Evolutionary conservation across 2,888 invertebrate genomes (phyloP), one percentile per base, ranked within the genome.

Genomic region (Mesorhabditis spiculigera): DNA sequence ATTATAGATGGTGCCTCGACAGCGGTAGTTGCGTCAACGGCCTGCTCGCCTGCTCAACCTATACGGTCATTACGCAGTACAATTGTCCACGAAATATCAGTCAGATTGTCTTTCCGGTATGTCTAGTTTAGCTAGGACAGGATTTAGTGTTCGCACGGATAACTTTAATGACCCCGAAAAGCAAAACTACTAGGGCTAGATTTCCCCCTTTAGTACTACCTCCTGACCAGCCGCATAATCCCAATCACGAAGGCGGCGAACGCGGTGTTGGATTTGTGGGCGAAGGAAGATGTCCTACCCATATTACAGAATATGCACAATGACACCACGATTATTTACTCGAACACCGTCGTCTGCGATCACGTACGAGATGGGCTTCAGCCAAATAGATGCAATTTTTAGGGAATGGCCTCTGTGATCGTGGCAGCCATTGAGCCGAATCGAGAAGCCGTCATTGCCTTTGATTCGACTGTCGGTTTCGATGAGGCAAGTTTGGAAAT

Each of bases 1-100:
- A n/a, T n/a, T 28, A 28, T 50, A 50, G 58, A 50, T 50, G 58
- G 58, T 50, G 58, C n/a, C 58, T 50, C 58, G 58, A 50, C n/a
- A 50, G 10, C 10, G 8, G 10, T 50, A 10, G 58, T 10, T 50
- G 58, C n/a, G 58, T 50, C n/a, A 13, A 10, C n/a, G 58, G 58
- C 8, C 8, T 50, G 58, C 8, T 50, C 10, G 58, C 58, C 58
- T 50, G 58, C n/a, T n/a, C 8, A 1, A 13, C 58, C 10, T 13
- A n/a, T 3, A 50, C 58, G n/a, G 58, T 50, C 58, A n/a, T 50
- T 3, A 13, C 58, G 3, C n/a, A 10, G 58, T 50, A 50, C 58
- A 50, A 50, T n/a, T 50, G 58, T 3, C 58, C 58, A n/a, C 58
- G 58, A 50, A 50, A 50, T 50, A 50, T 50, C 58, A 13, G 10